Conservation (phyloP, 92 coral and sea anemone species). For the Parazoanthus swiftii region DNA sequence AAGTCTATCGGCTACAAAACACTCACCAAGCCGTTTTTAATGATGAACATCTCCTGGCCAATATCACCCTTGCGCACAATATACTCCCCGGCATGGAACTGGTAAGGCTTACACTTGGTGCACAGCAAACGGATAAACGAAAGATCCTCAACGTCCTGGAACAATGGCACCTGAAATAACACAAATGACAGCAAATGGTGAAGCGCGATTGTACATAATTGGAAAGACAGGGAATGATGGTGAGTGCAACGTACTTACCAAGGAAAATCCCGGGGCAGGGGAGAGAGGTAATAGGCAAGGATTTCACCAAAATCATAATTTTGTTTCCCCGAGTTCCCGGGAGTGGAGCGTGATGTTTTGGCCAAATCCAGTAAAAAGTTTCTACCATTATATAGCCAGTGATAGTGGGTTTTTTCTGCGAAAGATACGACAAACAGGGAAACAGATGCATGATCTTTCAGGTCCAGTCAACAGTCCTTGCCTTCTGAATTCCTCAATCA, state of each 20-base stretch:
- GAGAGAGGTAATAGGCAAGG: no score
- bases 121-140: conserved; percentile 79
- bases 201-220: background rate
- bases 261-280: background rate
- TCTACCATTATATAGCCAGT: no score
- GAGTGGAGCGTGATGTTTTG: no score
- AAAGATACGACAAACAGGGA: no score
- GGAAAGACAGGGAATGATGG: background rate
- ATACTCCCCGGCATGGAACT: conserved; percentile 73
- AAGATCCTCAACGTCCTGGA: conserved; percentile 49
- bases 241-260: background rate
- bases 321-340: no score
- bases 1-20: no score
- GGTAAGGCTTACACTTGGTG: conserved; percentile 75
- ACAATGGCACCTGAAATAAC: conserved; percentile 64
- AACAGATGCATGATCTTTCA: no score
- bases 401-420: no score
- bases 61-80: conserved; percentile 86
- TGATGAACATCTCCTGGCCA: conserved; percentile 84
- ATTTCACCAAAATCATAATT: no score
- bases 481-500: no score
- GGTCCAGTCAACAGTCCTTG: no score
- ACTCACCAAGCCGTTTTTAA: conserved; percentile 78
- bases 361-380: no score
- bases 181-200: background rate